A percentile compares a stretch with the other conserved stretches of the same genome.
These are phyloP conservation scores for Pachyuromys duprasi DNA, from an alignment of 2,797 vertebrate species.

Conservation along the genomic window DNA sequence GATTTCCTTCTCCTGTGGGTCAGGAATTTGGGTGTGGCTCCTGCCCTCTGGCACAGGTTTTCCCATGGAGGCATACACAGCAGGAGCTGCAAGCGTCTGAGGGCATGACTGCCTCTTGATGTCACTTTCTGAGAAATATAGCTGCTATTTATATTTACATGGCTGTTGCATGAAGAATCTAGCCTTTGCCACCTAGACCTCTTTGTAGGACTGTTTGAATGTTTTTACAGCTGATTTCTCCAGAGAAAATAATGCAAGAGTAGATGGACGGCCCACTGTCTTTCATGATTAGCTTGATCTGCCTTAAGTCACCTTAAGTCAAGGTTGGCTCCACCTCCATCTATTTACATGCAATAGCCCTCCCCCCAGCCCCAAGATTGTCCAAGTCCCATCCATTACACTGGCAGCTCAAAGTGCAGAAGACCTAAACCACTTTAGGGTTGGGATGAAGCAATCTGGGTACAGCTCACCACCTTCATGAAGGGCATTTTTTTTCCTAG, in stretches of 20 bases:
- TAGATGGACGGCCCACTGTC: not conserved
- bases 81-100: not conserved
- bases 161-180: not conserved
- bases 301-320: not conserved
- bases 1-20: not conserved
- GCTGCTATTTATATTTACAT: not conserved
- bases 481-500: not conserved
- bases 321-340: not conserved
- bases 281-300: not conserved
- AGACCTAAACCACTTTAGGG: not conserved
- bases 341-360: not conserved
- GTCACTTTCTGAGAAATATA: not conserved
- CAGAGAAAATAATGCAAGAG: not conserved
- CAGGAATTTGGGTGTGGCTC: not conserved
- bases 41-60: not conserved
- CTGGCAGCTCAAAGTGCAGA: conserved; percentile 14
- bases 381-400: conserved; percentile 18
- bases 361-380: not conserved
- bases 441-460: not conserved
- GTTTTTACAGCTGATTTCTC: conserved; percentile 15
- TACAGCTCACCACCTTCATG: not conserved
- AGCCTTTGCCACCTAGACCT: not conserved
- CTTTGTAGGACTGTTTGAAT: not conserved
- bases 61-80: not conserved
- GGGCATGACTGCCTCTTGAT: not conserved